These are phyloP conservation scores for Thamnaconus septentrionalis DNA, from an alignment of 2,113 vertebrate species.

Conservation along the genomic window DNA sequence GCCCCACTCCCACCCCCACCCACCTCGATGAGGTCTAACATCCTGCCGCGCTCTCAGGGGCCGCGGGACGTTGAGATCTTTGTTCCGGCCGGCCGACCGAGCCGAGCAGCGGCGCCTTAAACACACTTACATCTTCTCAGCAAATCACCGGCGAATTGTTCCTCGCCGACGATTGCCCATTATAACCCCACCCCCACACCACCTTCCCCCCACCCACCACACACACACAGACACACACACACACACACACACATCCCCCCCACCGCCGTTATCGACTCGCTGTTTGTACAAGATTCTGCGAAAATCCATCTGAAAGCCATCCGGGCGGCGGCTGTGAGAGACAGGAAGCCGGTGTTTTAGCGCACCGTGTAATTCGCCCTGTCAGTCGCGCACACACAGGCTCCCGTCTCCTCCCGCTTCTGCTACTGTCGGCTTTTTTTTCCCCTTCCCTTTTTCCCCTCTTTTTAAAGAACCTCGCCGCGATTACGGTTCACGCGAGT, in stretches of 20 bases:
- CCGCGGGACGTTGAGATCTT: slow-evolving; percentile 7
- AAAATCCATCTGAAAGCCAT: slow-evolving; percentile 70
- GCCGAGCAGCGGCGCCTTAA: slow-evolving; percentile 49
- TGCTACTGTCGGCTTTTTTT: slow-evolving; percentile 63
- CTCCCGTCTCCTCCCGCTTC: slow-evolving; percentile 65
- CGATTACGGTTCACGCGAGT: too few relatives aligned
- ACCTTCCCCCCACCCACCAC: too few relatives aligned
- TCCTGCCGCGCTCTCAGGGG: too few relatives aligned
- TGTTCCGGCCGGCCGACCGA: slow-evolving; percentile 56
- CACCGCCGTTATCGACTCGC: slow-evolving; percentile 56
- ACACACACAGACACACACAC: too few relatives aligned
- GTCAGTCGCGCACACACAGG: slow-evolving; percentile 59
- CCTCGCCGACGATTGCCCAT: slow-evolving; percentile 56
- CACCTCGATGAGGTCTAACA: too few relatives aligned
- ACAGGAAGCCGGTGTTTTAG: slow-evolving; percentile 63
- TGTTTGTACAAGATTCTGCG: slow-evolving; percentile 60
- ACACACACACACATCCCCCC: neutral
- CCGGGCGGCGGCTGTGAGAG: slow-evolving; percentile 45
- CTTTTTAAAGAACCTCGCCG: too few relatives aligned
- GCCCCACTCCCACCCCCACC: too few relatives aligned
- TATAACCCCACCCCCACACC: slow-evolving; percentile 6
- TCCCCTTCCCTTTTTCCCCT: too few relatives aligned
- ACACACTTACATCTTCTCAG: slow-evolving; percentile 56
- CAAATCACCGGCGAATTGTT: slow-evolving; percentile 66
- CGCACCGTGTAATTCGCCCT: slow-evolving; percentile 67